Evolutionary conservation across 2,113 vertebrate genomes (phyloP).

Genomic region (Larimichthys polyactis): DNA sequence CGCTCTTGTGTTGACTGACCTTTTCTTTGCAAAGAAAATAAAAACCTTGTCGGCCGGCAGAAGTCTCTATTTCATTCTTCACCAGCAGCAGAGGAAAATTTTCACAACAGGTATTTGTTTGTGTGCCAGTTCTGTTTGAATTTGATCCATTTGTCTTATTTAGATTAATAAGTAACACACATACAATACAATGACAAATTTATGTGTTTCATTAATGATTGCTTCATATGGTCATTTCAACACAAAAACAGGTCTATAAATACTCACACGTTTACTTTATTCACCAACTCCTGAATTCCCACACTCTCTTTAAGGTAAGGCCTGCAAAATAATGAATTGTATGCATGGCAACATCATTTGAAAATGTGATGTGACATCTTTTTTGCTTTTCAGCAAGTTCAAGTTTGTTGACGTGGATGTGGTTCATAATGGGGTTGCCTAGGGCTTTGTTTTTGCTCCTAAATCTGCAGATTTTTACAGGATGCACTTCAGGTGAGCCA

Average conservation of each 20-base stretch:
- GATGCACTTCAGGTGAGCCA: conserved; percentile 49
- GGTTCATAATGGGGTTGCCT: conserved; percentile 22
- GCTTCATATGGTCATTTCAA: background rate
- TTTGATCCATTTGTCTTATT: background rate
- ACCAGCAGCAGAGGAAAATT: no score
- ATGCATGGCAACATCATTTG: background rate
- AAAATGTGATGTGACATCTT: background rate
- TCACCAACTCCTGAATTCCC: background rate
- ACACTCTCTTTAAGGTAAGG: conserved; percentile 19
- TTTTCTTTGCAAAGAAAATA: no score
- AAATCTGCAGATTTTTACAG: conserved; percentile 37
- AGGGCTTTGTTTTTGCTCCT: conserved; percentile 13
- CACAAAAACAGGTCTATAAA: conserved; percentile 35
- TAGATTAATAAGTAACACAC: conserved; percentile 42
- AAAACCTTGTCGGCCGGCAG: no score
- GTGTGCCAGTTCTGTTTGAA: background rate
- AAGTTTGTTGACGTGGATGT: background rate
- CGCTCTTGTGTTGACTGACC: conserved; percentile 5
- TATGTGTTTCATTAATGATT: background rate
- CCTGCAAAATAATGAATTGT: background rate
- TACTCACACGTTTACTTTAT: background rate
- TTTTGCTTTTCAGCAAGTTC: conserved; percentile 12
- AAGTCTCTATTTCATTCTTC: no score
- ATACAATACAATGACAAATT: background rate
- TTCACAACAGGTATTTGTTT: background rate